A percentile compares a stretch with the other conserved stretches of the same genome.
phyloP scores from a whole-genome alignment of 2,888 invertebrate species.

The Lapara coniferarum region DNA sequence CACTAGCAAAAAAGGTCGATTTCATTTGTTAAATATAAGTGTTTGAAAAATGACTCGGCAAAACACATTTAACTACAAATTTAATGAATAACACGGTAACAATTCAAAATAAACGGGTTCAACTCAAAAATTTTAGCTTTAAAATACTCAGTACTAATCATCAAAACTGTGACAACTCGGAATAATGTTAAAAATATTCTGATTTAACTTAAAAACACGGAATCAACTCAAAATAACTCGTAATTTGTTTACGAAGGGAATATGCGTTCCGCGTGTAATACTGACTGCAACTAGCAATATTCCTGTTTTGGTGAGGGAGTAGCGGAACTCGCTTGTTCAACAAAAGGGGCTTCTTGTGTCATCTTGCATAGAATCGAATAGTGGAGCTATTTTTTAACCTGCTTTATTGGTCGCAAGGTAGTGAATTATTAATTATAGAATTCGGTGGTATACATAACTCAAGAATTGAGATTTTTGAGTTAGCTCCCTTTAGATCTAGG shows the following conservation, averaged over 20 bases:
- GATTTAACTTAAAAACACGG: neutral
- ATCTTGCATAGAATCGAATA: neutral
- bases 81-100: neutral
- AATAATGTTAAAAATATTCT: neutral
- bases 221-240: neutral
- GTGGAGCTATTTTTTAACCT: neutral
- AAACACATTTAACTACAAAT: conserved; percentile 2
- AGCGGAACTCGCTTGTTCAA: neutral
- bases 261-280: too few species aligned
- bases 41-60: neutral
- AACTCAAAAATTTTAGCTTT: neutral
- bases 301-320: neutral
- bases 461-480: neutral
- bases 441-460: neutral
- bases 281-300: neutral
- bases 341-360: neutral
- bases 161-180: neutral
- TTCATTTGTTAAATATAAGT: neutral
- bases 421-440: neutral
- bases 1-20: neutral
- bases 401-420: neutral
- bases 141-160: neutral
- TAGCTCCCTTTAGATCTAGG: neutral
- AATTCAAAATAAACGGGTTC: neutral
- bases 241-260: neutral